Evolutionary conservation across 2,888 invertebrate genomes (phyloP), one percentile per base, ranked within the genome.

Genomic region (Ommatoiulus sabulosus): DNA sequence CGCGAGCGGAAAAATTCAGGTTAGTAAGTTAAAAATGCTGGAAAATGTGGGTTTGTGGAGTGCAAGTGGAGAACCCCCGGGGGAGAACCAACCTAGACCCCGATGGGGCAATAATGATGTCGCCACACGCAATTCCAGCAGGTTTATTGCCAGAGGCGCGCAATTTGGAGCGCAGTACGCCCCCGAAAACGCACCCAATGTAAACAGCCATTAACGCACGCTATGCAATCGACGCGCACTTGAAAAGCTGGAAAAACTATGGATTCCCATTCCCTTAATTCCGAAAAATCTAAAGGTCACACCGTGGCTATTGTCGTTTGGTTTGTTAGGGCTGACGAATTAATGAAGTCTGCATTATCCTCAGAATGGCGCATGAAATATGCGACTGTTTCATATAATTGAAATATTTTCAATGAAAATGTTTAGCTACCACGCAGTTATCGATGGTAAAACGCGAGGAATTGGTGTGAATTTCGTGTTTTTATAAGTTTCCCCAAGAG

Each of bases 41-140:
- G 17, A 12, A 7, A 57, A 63, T 63, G 63, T 63, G 63, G 63
- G 63, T 63, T 63, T 63, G 63, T 63, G 63, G 63, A 63, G 63
- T 63, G 63, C 17, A 63, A 63, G 63, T 63, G 63, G 63, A 63
- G 63, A 63, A 20, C 8, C 63, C 63, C 63, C 63, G 20, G 63
- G 63, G 63, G 63, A 63, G 63, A n/a, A 6, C 63, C 63, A 63
- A 63, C 63, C 63, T 63, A 63, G 63, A 63, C 63, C 63, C 63
- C 63, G 17, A 63, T 63, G 63, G n/a, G 63, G 63, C 63, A 63
- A 63, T 63, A 63, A 63, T 63, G 63, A 63, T 63, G 63, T 63
- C 63, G 63, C 20, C 63, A 63, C 63, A 63, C 63, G 63, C 63
- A 63, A 63, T 63, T 63, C 63, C 63, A n/a, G 63, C 63, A 63